A percentile compares a stretch with the other conserved stretches of the same genome.
Evolutionary conservation across 2,797 vertebrate genomes (phyloP).

Genomic region (Sebastolobus altivelis): DNA sequence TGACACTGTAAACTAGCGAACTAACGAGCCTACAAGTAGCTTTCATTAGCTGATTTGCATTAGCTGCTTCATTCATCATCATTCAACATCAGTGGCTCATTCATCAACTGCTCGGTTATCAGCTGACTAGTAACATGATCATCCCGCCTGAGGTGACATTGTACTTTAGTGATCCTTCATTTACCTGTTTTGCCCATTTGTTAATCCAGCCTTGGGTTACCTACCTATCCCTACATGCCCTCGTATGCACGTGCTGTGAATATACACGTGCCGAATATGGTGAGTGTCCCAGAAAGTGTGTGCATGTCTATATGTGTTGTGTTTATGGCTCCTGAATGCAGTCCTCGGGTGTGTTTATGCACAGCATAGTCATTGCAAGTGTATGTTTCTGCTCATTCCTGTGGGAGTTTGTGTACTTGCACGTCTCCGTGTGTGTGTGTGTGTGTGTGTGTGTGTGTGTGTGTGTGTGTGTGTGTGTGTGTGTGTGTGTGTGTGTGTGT

Average conservation of each 20-base stretch:
- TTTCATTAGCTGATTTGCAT: not conserved
- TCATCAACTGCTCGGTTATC: not conserved
- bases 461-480: conserved; percentile 30
- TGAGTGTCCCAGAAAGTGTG: conserved; percentile 5
- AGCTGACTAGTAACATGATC: not conserved
- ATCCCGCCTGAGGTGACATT: conserved; percentile 12
- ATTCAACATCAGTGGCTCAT: not conserved
- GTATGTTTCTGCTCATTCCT: conserved; percentile 27
- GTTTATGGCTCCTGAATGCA: conserved; percentile 2
- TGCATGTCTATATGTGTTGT: not conserved
- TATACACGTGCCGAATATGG: not conserved
- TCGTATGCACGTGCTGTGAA: conserved; percentile 29
- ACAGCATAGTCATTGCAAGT: not conserved
- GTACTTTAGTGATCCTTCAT: conserved; percentile 17
- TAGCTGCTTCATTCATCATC: not conserved
- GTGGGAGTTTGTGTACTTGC: conserved; percentile 9
- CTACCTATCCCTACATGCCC: conserved; percentile 33
- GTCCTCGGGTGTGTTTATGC: conserved; percentile 22
- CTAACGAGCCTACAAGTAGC: not conserved
- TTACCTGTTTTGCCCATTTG: conserved; percentile 15
- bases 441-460: conserved; percentile 24
- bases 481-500: conserved; percentile 17
- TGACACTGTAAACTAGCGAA: not conserved
- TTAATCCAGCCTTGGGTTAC: conserved; percentile 19
- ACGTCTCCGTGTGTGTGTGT: conserved; percentile 11